A percentile compares a stretch with the other conserved stretches of the same genome.
phyloP scores from a whole-genome alignment of 2,797 vertebrate genomes.

The Tangara arthus region DNA sequence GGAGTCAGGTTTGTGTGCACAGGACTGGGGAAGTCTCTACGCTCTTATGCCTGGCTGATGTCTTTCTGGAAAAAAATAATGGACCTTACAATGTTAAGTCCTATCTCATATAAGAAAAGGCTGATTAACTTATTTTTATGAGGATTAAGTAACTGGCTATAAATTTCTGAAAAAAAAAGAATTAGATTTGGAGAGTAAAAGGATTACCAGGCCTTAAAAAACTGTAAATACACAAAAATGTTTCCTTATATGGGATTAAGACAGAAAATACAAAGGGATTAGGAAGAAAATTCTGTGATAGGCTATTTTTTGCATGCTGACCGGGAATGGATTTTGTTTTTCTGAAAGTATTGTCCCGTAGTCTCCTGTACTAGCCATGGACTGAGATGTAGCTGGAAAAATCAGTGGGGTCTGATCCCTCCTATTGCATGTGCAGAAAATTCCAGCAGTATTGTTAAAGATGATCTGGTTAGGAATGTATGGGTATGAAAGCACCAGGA shows the following conservation, averaged over 20 bases:
- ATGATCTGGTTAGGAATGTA: background rate
- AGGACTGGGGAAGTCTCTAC: background rate
- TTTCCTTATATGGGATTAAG: slow-evolving; percentile 33
- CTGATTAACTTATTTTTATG: background rate
- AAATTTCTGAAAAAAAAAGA: background rate
- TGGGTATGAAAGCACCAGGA: background rate
- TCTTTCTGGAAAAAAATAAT: background rate
- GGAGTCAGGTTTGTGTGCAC: background rate
- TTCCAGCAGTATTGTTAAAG: background rate
- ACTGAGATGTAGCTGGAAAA: background rate
- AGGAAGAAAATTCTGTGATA: background rate
- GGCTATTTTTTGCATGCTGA: background rate
- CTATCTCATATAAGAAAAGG: background rate
- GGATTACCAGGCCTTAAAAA: background rate
- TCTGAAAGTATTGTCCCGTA: background rate
- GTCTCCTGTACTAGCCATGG: background rate
- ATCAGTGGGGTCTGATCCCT: background rate
- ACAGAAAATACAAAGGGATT: background rate
- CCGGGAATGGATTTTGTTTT: background rate
- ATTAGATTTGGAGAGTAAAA: background rate
- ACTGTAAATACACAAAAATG: background rate
- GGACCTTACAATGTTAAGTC: background rate
- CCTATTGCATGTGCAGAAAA: background rate
- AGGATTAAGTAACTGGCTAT: background rate
- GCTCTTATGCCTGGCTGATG: background rate